A percentile compares a stretch with the other conserved stretches of the same genome.
These are phyloP conservation scores for Mercenaria mercenaria DNA, from an alignment of 1,140 invertebrate genomes.

Conservation along the genomic window DNA sequence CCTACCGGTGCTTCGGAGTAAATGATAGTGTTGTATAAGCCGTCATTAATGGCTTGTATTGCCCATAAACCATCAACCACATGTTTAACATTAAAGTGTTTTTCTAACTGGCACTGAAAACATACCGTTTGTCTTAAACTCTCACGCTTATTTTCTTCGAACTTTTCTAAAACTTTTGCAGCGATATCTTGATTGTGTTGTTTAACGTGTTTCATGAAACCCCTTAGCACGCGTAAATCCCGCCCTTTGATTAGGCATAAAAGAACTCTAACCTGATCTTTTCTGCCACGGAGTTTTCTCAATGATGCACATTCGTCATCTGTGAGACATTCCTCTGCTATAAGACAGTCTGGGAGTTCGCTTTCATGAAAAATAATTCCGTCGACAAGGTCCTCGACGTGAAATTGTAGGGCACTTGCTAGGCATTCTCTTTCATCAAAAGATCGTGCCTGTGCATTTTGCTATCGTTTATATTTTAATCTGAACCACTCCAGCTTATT, in stretches of 20 bases:
- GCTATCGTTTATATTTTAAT: too few species aligned
- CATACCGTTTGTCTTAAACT: not conserved
- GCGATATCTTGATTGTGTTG: not conserved
- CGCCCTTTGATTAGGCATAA: slow-evolving; percentile 24
- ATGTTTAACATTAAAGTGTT: not conserved
- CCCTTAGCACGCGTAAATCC: not conserved
- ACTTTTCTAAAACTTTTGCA: not conserved
- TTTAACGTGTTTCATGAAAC: slow-evolving; percentile 12
- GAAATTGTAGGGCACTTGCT: not conserved
- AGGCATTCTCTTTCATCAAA: slow-evolving; percentile 41
- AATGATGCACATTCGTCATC: not conserved
- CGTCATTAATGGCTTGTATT: not conserved
- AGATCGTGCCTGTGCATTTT: too few species aligned
- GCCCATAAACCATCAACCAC: slow-evolving; percentile 3
- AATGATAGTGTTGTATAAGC: not conserved
- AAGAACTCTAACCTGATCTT: not conserved
- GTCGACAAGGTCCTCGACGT: slow-evolving; percentile 1
- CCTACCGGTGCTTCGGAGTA: not conserved
- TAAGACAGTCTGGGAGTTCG: slow-evolving; percentile 3
- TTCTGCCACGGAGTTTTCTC: not conserved
- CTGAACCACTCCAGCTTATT: too few species aligned
- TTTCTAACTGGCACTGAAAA: not conserved
- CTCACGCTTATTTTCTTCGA: not conserved
- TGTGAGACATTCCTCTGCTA: not conserved
- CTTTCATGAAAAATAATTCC: not conserved